Conservation (phyloP, 2,797 vertebrate genomes). For the Chelidonichthys spinosus region DNA sequence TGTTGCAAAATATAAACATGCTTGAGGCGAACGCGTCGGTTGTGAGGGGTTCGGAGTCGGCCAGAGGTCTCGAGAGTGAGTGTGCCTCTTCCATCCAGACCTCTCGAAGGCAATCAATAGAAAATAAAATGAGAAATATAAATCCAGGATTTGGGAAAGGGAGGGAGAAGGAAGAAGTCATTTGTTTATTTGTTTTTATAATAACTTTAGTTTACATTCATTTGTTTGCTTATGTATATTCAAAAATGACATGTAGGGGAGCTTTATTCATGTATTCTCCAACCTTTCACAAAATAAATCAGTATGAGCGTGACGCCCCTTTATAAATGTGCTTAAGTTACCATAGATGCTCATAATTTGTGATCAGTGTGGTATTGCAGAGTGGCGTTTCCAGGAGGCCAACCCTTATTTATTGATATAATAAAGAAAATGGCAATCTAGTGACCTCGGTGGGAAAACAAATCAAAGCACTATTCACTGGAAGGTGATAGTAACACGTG, state of each 20-base stretch:
- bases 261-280: not conserved
- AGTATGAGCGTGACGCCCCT: not conserved
- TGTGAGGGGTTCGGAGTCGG: not conserved
- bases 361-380: no score
- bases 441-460: slow-evolving; percentile 11
- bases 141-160: not conserved
- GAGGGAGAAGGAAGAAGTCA: not conserved
- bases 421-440: slow-evolving; percentile 2
- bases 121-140: not conserved
- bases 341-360: not conserved
- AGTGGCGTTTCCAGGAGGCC: no score
- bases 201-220: not conserved
- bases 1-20: not conserved
- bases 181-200: not conserved
- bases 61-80: not conserved
- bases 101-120: not conserved
- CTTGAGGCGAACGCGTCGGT: not conserved
- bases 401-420: not conserved
- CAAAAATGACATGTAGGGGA: not conserved
- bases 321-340: not conserved
- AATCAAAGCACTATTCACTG: not conserved
- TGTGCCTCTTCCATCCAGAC: not conserved
- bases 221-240: not conserved
- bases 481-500: slow-evolving; percentile 23
- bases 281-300: not conserved